These are phyloP conservation scores for Phallusia fumigata DNA, from an alignment of 23 tunicate species.

Conservation along the genomic window DNA sequence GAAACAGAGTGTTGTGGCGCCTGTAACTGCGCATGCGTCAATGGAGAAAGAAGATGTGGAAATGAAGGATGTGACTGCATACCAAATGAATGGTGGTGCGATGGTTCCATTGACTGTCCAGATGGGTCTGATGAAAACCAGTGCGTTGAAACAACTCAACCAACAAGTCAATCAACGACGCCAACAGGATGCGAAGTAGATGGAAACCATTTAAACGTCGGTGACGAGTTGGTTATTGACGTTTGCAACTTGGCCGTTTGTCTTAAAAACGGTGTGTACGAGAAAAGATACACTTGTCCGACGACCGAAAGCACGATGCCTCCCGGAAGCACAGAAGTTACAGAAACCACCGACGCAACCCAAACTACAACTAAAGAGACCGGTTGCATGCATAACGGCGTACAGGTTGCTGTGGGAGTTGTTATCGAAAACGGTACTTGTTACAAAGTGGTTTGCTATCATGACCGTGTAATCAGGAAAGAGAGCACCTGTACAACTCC, in stretches of 20 bases:
- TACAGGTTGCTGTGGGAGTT: slow-evolving; percentile 16
- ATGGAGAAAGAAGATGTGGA: slow-evolving; percentile 11
- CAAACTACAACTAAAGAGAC: neutral
- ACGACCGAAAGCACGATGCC: neutral
- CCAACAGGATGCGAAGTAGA: neutral
- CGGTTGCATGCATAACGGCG: neutral
- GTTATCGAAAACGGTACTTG: slow-evolving; percentile 6
- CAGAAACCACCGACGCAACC: neutral
- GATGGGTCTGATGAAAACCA: slow-evolving; percentile 22
- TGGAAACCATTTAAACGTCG: neutral
- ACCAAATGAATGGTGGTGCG: slow-evolving; percentile 23
- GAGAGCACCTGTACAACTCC: slow-evolving; percentile 18
- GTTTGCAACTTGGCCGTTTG: neutral
- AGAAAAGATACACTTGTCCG: neutral
- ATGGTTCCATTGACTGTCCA: slow-evolving; percentile 3
- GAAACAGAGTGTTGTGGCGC: slow-evolving; percentile 24
- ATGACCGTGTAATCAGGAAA: neutral
- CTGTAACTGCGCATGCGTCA: neutral
- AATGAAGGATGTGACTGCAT: slow-evolving; percentile 1
- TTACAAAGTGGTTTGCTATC: slow-evolving; percentile 12
- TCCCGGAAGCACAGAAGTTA: neutral
- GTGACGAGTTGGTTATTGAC: neutral
- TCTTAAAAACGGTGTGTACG: neutral
- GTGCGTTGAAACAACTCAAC: slow-evolving; percentile 9
- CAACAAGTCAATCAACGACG: neutral